Conservation (phyloP, 1,140 invertebrate species). For the Bombus affinis region DNA sequence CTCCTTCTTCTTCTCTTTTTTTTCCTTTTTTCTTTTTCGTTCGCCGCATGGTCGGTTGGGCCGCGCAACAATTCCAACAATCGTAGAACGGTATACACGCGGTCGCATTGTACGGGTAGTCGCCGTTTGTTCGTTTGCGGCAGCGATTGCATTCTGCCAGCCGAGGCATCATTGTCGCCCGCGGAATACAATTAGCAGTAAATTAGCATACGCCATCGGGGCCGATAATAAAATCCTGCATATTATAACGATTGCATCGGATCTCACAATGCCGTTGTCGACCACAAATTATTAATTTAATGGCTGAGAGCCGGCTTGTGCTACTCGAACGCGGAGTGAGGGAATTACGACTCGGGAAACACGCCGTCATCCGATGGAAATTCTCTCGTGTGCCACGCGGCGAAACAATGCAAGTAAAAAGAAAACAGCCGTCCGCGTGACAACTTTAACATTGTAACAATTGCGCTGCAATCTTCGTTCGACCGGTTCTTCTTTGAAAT, state of each 20-base stretch:
- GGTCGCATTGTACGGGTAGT: slow-evolving; percentile 48
- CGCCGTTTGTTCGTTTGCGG: slow-evolving; percentile 60
- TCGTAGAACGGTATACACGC: slow-evolving; percentile 39
- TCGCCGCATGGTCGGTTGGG: not conserved
- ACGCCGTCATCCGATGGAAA: slow-evolving; percentile 51
- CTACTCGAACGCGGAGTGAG: slow-evolving; percentile 34
- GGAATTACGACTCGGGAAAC: slow-evolving; percentile 67
- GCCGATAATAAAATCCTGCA: slow-evolving; percentile 82
- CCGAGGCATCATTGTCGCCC: slow-evolving; percentile 80
- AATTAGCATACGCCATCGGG: slow-evolving; percentile 81
- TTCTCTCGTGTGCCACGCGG: slow-evolving; percentile 14
- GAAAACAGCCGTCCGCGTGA: not conserved
- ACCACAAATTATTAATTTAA: slow-evolving; percentile 84
- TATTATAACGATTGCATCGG: slow-evolving; percentile 82
- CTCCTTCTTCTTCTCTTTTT: not conserved
- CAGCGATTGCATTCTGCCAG: slow-evolving; percentile 64
- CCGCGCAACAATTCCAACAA: slow-evolving; percentile 22
- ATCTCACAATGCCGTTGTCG: slow-evolving; percentile 81
- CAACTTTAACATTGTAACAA: slow-evolving; percentile 37
- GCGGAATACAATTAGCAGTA: slow-evolving; percentile 83
- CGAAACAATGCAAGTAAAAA: not conserved
- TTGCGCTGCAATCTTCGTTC: slow-evolving; percentile 7
- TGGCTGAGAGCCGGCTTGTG: slow-evolving; percentile 67
- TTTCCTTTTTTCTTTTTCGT: not conserved
- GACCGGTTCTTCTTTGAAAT: slow-evolving; percentile 1